Conservation (phyloP, 2,888 invertebrate genomes). For the Willowsia nigromaculata region DNA sequence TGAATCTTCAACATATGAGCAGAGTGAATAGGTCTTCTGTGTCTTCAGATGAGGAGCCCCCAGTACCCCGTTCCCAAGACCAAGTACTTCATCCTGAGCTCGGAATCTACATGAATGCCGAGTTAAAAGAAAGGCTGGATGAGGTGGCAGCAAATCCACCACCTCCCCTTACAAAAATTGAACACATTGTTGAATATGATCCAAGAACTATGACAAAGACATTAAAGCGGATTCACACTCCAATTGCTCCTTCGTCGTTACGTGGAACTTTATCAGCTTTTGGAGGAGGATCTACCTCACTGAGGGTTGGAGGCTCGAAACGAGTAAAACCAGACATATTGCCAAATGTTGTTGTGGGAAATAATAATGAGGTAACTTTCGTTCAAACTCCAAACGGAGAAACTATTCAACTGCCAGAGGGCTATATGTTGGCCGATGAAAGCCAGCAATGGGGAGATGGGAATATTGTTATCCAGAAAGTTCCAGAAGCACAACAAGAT, state of each 20-base stretch:
- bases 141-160: constrained; percentile 55
- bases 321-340: background rate
- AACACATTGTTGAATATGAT: constrained; percentile 45
- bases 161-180: constrained; percentile 21
- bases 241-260: background rate
- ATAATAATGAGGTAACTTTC: constrained; percentile 50
- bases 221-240: constrained; percentile 39
- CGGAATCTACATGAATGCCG: constrained; percentile 47
- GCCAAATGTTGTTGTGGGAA: constrained; percentile 35
- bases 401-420: constrained; percentile 48
- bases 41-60: background rate
- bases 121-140: constrained; percentile 45
- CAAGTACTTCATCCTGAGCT: constrained; percentile 54
- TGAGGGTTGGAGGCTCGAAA: constrained; percentile 9
- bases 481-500: background rate
- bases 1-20: constrained; percentile 45
- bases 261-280: background rate
- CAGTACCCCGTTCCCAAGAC: background rate
- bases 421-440: constrained; percentile 47
- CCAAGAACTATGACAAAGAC: constrained; percentile 48
- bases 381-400: constrained; percentile 41
- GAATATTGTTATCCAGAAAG: constrained; percentile 42
- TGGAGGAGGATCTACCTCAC: no score
- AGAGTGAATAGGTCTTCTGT: background rate
- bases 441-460: constrained; percentile 28